A percentile compares a stretch with the other conserved stretches of the same genome.
Conservation (phyloP, 2,113 vertebrate species). For the Edolisoma coerulescens region DNA sequence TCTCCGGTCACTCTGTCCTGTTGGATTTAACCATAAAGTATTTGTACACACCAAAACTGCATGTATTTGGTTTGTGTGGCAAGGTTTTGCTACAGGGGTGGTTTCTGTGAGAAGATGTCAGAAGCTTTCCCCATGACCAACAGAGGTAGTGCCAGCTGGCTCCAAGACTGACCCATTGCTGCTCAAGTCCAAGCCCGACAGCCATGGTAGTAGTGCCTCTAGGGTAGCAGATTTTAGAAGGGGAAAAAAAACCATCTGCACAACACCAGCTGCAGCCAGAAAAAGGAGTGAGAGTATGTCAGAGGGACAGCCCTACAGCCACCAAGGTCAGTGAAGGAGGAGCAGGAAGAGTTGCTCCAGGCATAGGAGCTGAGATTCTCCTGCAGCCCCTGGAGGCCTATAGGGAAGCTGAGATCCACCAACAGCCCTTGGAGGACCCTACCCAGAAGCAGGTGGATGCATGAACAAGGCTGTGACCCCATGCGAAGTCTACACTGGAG, state of each 20-base stretch:
- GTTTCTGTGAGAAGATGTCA: background rate
- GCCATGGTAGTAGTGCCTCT: rapidly evolving
- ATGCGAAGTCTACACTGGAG: rapidly evolving
- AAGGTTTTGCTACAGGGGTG: background rate
- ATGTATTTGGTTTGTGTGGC: background rate
- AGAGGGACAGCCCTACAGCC: background rate
- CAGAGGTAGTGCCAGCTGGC: background rate
- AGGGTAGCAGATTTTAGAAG: background rate
- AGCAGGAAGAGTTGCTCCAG: background rate
- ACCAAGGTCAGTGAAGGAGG: background rate
- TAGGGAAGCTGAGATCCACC: background rate
- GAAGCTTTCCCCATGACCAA: background rate
- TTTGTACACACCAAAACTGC: background rate
- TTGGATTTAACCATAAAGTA: background rate
- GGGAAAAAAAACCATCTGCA: too few relatives aligned
- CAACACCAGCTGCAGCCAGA: background rate
- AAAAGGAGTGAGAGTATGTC: background rate
- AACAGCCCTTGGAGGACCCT: background rate
- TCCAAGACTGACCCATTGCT: background rate
- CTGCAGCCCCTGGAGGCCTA: background rate
- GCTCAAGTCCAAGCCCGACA: background rate
- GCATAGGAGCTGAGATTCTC: background rate
- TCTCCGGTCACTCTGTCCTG: background rate
- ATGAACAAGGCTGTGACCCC: background rate
- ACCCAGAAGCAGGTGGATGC: background rate